A percentile compares a stretch with the other conserved stretches of the same genome.
Evolutionary conservation across 2,888 invertebrate species (phyloP).

Genomic region (Stomorhina lunata): DNA sequence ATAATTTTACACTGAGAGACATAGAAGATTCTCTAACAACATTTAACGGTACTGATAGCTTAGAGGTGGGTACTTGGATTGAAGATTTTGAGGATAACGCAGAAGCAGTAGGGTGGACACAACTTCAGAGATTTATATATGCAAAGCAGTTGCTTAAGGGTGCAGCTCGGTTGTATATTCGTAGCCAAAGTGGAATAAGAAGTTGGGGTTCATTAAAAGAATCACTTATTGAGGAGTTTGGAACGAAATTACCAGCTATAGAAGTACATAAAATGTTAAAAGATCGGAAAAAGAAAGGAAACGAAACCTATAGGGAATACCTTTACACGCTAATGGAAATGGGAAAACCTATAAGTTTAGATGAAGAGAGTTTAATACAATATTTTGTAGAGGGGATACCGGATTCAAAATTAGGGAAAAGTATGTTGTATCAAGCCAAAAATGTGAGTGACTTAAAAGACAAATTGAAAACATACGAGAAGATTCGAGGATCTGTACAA

Average conservation of each 20-base stretch:
- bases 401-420: conserved; percentile 25
- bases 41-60: background rate
- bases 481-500: background rate
- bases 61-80: background rate
- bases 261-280: conserved; percentile 19
- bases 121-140: background rate
- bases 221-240: conserved; percentile 27
- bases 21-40: background rate
- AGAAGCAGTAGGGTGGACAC: too few species aligned
- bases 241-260: background rate
- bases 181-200: background rate
- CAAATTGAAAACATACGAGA: conserved; percentile 34
- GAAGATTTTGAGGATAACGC: background rate
- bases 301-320: background rate
- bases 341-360: too few species aligned
- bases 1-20: background rate
- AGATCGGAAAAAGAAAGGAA: background rate
- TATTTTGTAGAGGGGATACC: conserved; percentile 34
- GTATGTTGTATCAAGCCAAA: conserved; percentile 24
- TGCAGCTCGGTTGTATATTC: background rate
- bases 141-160: background rate
- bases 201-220: conserved; percentile 34
- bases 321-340: too few species aligned
- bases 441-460: conserved; percentile 20
- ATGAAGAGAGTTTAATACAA: background rate